These are phyloP conservation scores for Heterochromis multidens DNA, from an alignment of 2,113 vertebrate species.

Conservation along the genomic window DNA sequence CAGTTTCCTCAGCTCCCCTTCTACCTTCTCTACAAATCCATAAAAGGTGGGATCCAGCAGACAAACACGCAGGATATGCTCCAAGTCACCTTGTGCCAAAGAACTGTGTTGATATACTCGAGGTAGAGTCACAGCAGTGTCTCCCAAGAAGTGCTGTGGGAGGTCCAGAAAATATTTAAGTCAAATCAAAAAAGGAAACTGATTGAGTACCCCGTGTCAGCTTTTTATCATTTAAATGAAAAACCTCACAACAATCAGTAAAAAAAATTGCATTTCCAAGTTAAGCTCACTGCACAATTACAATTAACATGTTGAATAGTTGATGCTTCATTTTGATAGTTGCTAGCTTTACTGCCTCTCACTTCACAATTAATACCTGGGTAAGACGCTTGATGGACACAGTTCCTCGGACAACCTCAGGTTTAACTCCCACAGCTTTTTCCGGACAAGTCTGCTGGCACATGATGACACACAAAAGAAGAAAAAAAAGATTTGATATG, in stretches of 20 bases:
- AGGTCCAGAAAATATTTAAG: not conserved
- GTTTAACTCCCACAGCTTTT: constrained; percentile 14
- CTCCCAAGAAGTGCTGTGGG: constrained; percentile 77
- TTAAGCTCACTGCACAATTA: not conserved
- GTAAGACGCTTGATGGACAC: constrained; percentile 75
- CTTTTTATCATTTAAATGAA: not conserved
- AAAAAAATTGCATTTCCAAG: not conserved
- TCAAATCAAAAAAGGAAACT: not conserved
- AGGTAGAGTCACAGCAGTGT: constrained; percentile 59
- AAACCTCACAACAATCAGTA: not conserved
- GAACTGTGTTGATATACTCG: constrained; percentile 30
- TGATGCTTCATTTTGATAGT: not conserved
- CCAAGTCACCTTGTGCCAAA: constrained; percentile 70
- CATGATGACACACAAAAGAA: constrained; percentile 12
- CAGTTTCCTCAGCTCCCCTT: constrained; percentile 82
- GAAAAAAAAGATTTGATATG: constrained; percentile 28
- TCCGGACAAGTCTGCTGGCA: constrained; percentile 30
- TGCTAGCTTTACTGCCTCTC: not conserved
- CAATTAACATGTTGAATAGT: not conserved
- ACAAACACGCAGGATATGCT: constrained; percentile 81
- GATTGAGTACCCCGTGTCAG: not conserved
- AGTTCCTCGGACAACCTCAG: constrained; percentile 52
- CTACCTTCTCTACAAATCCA: constrained; percentile 87
- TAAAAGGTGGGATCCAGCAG: constrained; percentile 87
- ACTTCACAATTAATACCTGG: constrained; percentile 75